These are phyloP conservation scores for Diplolepis rosae DNA, from an alignment of 2,888 invertebrate genomes.

Conservation along the genomic window DNA sequence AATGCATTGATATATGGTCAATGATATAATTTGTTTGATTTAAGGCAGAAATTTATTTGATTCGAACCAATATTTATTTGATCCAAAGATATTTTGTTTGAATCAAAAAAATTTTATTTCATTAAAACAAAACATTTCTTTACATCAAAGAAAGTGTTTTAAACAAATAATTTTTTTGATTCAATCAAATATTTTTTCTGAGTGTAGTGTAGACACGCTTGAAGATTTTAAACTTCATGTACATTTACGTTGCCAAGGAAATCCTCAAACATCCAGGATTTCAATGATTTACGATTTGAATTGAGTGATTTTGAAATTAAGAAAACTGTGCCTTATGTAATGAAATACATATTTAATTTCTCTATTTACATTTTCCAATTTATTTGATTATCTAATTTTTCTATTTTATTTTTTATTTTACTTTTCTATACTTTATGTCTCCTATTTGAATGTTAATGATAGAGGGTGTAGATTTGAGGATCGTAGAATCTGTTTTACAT, in stretches of 20 bases:
- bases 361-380: neutral
- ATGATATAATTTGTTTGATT: too few species aligned
- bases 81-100: too few species aligned
- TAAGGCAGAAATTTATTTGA: too few species aligned
- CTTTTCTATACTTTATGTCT: neutral
- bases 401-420: neutral
- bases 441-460: neutral
- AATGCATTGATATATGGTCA: too few species aligned
- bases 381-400: neutral
- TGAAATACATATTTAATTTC: too few species aligned
- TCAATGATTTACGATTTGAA: neutral
- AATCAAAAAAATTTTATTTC: too few species aligned
- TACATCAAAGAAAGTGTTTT: too few species aligned
- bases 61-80: too few species aligned
- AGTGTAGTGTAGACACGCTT: neutral
- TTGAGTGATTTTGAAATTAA: neutral
- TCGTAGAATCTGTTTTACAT: constrained; percentile 40
- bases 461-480: constrained; percentile 15
- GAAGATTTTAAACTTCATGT: neutral
- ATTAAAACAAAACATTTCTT: too few species aligned
- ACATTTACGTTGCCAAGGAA: neutral
- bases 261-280: neutral
- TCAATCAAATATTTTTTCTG: too few species aligned
- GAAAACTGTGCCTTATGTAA: neutral
- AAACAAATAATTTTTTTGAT: too few species aligned